A percentile compares a stretch with the other conserved stretches of the same genome.
These are phyloP conservation scores for Morphnarchus princeps DNA, from an alignment of 2,113 vertebrate species.

Conservation along the genomic window DNA sequence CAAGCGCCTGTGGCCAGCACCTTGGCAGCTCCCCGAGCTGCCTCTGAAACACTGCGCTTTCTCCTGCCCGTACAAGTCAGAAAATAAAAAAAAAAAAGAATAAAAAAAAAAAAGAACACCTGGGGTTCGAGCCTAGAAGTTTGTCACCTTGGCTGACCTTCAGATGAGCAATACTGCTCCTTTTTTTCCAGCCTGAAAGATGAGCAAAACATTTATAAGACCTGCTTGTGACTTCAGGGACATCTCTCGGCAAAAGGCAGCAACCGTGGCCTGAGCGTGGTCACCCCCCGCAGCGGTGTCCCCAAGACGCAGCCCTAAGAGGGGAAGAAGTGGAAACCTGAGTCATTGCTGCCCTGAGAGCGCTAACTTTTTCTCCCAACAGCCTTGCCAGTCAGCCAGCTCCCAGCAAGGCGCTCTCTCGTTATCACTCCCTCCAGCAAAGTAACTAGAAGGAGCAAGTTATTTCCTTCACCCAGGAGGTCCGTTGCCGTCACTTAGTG, in stretches of 20 bases:
- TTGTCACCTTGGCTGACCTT: background rate
- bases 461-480: background rate
- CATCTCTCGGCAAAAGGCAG: background rate
- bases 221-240: background rate
- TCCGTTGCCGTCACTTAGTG: background rate
- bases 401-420: background rate
- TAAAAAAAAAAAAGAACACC: background rate
- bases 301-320: rapidly evolving
- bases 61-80: background rate
- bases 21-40: background rate
- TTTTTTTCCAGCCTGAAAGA: background rate
- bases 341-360: background rate
- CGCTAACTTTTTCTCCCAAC: background rate
- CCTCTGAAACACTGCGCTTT: rapidly evolving
- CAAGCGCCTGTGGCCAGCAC: background rate
- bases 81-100: background rate
- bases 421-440: background rate
- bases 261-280: rapidly evolving
- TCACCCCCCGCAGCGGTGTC: rapidly evolving
- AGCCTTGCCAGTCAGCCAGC: background rate
- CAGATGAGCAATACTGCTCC: background rate
- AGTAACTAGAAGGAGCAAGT: background rate
- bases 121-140: background rate
- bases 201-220: background rate
- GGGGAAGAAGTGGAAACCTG: background rate